A percentile compares a stretch with the other conserved stretches of the same genome.
Evolutionary conservation across 1,140 invertebrate genomes (phyloP).

Genomic region (Drosophila pachea): DNA sequence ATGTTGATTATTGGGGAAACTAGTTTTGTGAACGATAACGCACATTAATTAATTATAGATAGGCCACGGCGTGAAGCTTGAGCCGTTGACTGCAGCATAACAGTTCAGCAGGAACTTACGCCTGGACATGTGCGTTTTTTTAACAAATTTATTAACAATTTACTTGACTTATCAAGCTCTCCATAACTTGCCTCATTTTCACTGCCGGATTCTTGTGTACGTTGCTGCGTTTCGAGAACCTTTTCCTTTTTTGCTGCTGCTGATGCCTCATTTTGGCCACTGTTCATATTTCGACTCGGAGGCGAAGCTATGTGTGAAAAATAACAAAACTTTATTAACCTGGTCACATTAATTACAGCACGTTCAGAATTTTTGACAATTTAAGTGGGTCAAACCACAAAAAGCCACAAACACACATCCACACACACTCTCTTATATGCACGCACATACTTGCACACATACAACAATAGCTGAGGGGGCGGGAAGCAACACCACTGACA

Average conservation of each 20-base stretch:
- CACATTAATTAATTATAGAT: too few species aligned
- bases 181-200: slow-evolving; percentile 69
- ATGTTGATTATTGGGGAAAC: too few species aligned
- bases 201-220: slow-evolving; percentile 70
- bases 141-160: too few species aligned
- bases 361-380: slow-evolving; percentile 52
- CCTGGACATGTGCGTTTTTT: too few species aligned
- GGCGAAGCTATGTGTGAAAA: slow-evolving; percentile 42
- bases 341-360: slow-evolving; percentile 42
- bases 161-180: too few species aligned
- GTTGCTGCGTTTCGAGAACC: slow-evolving; percentile 74
- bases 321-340: slow-evolving; percentile 32
- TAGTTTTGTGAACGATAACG: too few species aligned
- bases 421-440: too few species aligned
- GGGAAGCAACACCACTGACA: slow-evolving; percentile 21
- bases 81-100: too few species aligned
- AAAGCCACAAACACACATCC: slow-evolving; percentile 21
- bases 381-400: slow-evolving; percentile 68
- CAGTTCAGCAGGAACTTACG: too few species aligned
- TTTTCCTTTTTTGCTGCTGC: slow-evolving; percentile 67
- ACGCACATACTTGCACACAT: not conserved
- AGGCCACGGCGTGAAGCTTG: too few species aligned
- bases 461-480: slow-evolving; percentile 12
- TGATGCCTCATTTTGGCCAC: slow-evolving; percentile 76
- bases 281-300: slow-evolving; percentile 72